Base-by-base conservation (phyloP, 2,113 vertebrate genomes). In the Chroicocephalus ridibundus region DNA sequence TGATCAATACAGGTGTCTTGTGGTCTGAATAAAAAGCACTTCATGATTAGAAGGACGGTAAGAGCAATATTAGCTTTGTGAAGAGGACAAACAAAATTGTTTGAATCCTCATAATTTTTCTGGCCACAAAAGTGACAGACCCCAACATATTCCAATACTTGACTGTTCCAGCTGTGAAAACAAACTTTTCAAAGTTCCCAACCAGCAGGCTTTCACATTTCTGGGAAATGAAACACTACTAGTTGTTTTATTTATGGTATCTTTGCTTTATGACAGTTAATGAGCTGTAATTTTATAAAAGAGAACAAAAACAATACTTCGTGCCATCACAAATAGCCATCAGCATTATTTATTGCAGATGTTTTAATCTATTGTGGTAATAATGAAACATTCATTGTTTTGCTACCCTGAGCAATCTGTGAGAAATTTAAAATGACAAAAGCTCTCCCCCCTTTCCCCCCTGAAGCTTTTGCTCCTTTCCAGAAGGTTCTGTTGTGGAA, bases 301-400 rank as follows among this genome's bases (percentile, higher is more conserved):
- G 92, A 91, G 96, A 94, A 95, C 96, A 97, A 97, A 96, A 98
- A 95, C 88, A 96, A 87, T 58, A 87, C 84, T 90, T 94, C 22
- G 1, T 95, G 96, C 96, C 96, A 97, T 97, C 95, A 97, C 92
- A 97, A 98, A 98, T 97, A 97, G 96, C 97, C 96, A 96, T 95
- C 93, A 97, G 62, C 77, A 81, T 95, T 97, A 97, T 97, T 97
- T 97, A 97, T 93, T 97, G 94, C 97, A 97, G 90, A 97, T 96
- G 96, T 96, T 97, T 97, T 97, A 97, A 96, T 96, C 91, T 96
- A 88, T 95, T 97, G 96, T 96, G 69, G 95, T 93, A 90, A 94
- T 96, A 97, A 94, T 93, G 96, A 97, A 97, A 97, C 96, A 88
- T 95, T 96, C 89, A 95, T 97, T 98, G 96, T 97, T 96, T 86